Base-by-base conservation (phyloP, 2,113 vertebrate species). In the Fulica atra region DNA sequence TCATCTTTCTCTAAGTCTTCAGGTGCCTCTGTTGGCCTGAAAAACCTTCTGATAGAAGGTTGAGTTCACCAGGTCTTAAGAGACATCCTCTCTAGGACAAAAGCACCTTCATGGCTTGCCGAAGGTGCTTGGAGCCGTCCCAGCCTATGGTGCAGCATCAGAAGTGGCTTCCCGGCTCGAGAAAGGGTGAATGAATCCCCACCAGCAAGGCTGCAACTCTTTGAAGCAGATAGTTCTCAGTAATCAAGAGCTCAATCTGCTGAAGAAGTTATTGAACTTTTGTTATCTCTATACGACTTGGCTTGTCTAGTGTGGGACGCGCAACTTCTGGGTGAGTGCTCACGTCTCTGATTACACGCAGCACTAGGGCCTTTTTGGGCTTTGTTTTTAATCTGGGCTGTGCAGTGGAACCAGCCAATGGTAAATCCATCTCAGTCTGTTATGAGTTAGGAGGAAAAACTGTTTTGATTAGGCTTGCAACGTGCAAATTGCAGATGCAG, bases 251-350 rank as follows among this genome's bases (percentile, higher is more conserved):
- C 61, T 89, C 81, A 79, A 77, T 95, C 93, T 96, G 86, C 92
- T 92, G 82, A 89, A 93, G 90, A 51, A 89, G 88, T 85, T 93
- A 92, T 28, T 92, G 95, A 92, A 81, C 96, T 94, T 92, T 33
- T 61, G 91, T 92, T 96, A 92, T 94, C 92, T 93, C 88, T 88
- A 44, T 84, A 28, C 20, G 0, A 16, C 68, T 97, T 53, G 82
- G 69, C 69, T 92, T 79, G 83, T 63, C 70, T 80, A 5, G 36
- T 69, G 77, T 73, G 91, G 83, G 91, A 89, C 4, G 11, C 11
- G 6, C 59, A 59, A 28, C 44, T 91, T 31, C 78, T 88, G 93
- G 87, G 57, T 42, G 16, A 33, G 61, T 3, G 78, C 48, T 96
- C 81, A 5, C 85, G 48, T 95, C 66, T 63, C 77, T 73, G 65